Conservation (phyloP, 2,797 vertebrate genomes). For the Macrochelys suwanniensis region DNA sequence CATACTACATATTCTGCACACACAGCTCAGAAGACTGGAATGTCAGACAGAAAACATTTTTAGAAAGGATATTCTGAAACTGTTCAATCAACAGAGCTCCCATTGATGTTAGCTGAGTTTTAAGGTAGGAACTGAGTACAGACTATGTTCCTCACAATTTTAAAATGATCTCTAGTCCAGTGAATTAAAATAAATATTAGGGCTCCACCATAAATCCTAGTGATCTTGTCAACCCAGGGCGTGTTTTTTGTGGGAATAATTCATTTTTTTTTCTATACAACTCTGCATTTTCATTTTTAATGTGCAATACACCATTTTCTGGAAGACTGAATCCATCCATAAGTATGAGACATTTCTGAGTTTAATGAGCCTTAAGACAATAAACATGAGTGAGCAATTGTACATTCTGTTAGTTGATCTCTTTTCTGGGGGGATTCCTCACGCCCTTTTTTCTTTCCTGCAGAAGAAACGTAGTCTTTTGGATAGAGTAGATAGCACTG, state of each 20-base stretch:
- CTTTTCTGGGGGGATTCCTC: not conserved
- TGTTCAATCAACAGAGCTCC: fast-evolving
- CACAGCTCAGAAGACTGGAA: not conserved
- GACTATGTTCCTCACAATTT: not conserved
- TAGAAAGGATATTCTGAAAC: not conserved
- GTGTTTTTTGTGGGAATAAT: not conserved
- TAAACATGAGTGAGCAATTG: not conserved
- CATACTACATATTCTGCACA: not conserved
- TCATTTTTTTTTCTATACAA: not conserved
- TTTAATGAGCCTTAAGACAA: not conserved
- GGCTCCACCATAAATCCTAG: not conserved
- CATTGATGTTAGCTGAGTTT: not conserved
- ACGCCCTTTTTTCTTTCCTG: not conserved
- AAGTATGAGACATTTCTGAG: not conserved
- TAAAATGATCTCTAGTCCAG: not conserved
- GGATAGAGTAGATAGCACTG: not conserved
- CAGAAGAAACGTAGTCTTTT: not conserved
- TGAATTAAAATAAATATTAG: not conserved
- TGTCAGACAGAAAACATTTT: not conserved
- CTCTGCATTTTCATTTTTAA: not conserved
- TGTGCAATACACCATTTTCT: not conserved
- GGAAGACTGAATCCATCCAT: not conserved
- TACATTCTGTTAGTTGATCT: not conserved
- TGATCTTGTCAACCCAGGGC: not conserved
- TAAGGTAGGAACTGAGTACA: not conserved